A percentile compares a stretch with the other conserved stretches of the same genome.
These are phyloP conservation scores for Alosa alosa DNA, from an alignment of 2,113 vertebrate species.

Conservation along the genomic window DNA sequence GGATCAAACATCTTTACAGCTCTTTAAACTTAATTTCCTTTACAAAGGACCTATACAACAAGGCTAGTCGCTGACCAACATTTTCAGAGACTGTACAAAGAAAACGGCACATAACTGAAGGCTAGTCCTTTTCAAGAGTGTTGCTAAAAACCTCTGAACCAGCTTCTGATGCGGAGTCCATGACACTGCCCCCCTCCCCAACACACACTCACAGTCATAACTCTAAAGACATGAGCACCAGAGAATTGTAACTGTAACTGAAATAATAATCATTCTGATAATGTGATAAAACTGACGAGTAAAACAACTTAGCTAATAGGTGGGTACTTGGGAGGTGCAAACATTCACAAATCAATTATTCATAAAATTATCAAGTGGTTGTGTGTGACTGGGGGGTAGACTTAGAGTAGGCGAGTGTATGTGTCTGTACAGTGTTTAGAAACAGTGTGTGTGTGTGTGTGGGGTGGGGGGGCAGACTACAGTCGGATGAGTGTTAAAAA, in stretches of 20 bases:
- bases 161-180: not conserved
- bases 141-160: not conserved
- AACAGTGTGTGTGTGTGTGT: not conserved
- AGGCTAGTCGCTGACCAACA: not conserved
- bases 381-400: not conserved
- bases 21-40: constrained; percentile 8
- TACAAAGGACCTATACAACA: not conserved
- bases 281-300: not conserved
- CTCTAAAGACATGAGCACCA: not conserved
- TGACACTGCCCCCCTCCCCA: not conserved
- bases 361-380: not conserved
- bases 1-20: constrained; percentile 19
- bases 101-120: not conserved
- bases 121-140: not conserved
- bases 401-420: not conserved
- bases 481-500: not conserved
- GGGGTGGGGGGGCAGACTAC: not conserved
- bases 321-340: not conserved
- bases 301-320: not conserved
- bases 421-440: not conserved
- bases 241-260: not conserved
- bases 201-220: not conserved
- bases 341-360: not conserved
- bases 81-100: not conserved
- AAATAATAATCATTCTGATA: not conserved